Base-by-base conservation (phyloP, 2,113 vertebrate genomes). In the Sander vitreus region DNA sequence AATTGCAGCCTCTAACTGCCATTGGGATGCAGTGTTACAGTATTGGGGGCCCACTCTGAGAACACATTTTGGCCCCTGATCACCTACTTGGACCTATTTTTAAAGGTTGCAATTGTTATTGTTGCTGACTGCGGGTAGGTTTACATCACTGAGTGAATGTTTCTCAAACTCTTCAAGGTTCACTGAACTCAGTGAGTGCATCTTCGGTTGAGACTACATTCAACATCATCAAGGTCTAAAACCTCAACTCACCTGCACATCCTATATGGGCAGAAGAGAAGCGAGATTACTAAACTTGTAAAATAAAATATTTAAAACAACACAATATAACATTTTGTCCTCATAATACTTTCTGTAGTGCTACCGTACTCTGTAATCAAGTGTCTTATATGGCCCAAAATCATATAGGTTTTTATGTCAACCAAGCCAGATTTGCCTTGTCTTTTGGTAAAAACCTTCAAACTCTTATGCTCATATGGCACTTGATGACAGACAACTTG, bases 131-230 rank as follows among this genome's bases (percentile, higher is more conserved):
- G 21, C 27, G 14, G 25, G 33, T 19, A 1, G 39, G 21, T 50
- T 64, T 30, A 18, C 9, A 58, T 30, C 45, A 3, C 63, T 36
- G 33, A 12, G 27, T 50, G 9, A 53, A 27, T 54, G 30, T 36
- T 33, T 71, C 62, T 60, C n/a, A 64, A 33, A 60, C 47, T 33
- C 33, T 66, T 14, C 78, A 73, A 73, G 15, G 21, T 66, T 78
- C 27, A 67, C 1, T 64, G 50, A 58, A 27, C 50, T 71, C n/a
- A 19, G 50, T 63, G 76, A 64, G 11, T 51, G 9, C 36, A 47
- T 15, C 43, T 57, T 76, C 25, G 60, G 18, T 75, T 75, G 43
- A 76, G 25, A 85, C 57, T 81, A 85, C 86, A 86, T 89, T 85
- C 80, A 76, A 60, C 69, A 75, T 73, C 27, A 70, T 66, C 48